phyloP scores from a whole-genome alignment of 2,797 vertebrate species.

The Trachops cirrhosus region DNA sequence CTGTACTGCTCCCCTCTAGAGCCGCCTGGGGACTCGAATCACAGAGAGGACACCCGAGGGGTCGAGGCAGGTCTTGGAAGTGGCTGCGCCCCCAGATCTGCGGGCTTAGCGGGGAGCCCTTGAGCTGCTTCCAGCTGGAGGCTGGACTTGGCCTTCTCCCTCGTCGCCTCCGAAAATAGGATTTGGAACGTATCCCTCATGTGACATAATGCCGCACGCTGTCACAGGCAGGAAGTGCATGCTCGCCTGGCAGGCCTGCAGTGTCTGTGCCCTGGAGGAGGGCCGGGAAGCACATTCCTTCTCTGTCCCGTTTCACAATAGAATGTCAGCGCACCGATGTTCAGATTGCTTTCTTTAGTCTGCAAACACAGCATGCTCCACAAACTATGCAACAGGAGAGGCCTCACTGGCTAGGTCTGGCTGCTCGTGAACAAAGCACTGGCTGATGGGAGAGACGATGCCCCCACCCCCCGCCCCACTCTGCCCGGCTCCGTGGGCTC shows the following conservation, averaged over 20 bases:
- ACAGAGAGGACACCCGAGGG: not conserved
- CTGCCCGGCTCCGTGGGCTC: not conserved
- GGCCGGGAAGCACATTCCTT: not conserved
- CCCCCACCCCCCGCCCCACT: not conserved
- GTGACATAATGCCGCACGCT: conserved; percentile 43
- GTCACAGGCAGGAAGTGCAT: conserved; percentile 58
- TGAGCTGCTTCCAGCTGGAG: not conserved
- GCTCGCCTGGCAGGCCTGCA: not conserved
- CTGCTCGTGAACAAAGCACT: not conserved
- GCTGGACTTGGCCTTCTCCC: not conserved
- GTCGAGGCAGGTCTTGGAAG: not conserved
- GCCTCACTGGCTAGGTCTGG: not conserved
- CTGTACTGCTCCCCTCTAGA: not conserved
- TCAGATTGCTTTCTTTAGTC: not conserved
- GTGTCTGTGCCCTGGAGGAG: not conserved
- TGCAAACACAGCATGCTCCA: not conserved
- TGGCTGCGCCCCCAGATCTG: not conserved
- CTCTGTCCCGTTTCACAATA: not conserved
- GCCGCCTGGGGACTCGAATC: not conserved
- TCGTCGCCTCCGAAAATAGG: conserved; percentile 59
- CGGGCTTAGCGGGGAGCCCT: not conserved
- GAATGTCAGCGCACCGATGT: not conserved
- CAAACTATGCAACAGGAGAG: not conserved
- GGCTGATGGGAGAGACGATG: not conserved
- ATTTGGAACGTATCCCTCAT: conserved; percentile 18